Conservation (phyloP, 1,140 invertebrate species). For the Metopolophium dirhodum region DNA sequence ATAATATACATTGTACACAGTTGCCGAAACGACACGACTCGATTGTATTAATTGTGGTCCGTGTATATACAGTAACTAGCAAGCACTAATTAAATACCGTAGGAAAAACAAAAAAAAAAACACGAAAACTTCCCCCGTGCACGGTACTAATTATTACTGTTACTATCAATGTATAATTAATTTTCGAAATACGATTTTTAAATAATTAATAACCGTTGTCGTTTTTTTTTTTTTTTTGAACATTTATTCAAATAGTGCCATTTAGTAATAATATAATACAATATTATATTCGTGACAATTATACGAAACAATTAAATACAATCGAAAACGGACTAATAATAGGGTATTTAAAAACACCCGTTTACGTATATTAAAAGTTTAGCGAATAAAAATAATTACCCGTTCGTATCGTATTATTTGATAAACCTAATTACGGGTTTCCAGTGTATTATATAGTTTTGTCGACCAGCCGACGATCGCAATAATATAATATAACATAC, state of each 20-base stretch:
- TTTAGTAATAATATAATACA: background rate
- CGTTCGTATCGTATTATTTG: slow-evolving; percentile 34
- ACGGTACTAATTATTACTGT: background rate
- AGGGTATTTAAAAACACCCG: slow-evolving; percentile 9
- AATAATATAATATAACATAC: no score
- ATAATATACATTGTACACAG: background rate
- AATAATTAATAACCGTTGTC: background rate
- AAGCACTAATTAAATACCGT: background rate
- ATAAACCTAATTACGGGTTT: slow-evolving; percentile 14
- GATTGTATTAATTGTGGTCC: background rate
- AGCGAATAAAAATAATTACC: slow-evolving; percentile 30
- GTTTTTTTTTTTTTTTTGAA: background rate
- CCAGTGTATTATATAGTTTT: background rate
- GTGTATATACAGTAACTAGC: background rate
- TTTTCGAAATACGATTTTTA: slow-evolving; percentile 7
- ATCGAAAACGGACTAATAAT: slow-evolving; percentile 24
- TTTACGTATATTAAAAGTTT: background rate
- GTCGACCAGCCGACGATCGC: background rate
- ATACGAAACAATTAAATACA: slow-evolving; percentile 16
- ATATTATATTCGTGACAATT: background rate
- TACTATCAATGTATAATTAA: background rate
- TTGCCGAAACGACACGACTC: background rate
- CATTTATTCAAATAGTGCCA: slow-evolving; percentile 2
- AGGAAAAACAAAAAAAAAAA: background rate
- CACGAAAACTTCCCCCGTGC: background rate